These are phyloP conservation scores for Apoderus coryli DNA, from an alignment of 2,888 invertebrate genomes.

Conservation along the genomic window DNA sequence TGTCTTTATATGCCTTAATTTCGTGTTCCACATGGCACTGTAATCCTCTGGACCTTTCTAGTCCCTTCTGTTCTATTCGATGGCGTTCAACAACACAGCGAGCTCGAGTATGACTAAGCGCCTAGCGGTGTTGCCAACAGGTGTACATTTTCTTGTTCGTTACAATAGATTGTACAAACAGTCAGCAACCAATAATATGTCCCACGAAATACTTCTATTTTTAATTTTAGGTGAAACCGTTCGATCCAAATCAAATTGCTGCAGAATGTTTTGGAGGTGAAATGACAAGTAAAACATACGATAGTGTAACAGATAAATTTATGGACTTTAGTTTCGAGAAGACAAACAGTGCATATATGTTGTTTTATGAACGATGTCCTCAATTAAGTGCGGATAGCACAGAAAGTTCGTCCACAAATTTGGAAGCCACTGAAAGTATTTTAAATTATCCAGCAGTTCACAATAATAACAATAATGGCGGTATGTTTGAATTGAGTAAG, in stretches of 20 bases:
- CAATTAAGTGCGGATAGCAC: conserved; percentile 27
- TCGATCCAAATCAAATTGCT: conserved; percentile 88
- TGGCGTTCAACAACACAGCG: too few species aligned
- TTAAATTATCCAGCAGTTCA: conserved; percentile 6
- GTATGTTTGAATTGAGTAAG: conserved; percentile 53
- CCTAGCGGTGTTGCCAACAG: too few species aligned
- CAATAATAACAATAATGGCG: neutral
- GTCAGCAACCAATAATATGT: too few species aligned
- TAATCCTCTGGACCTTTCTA: too few species aligned
- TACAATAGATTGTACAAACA: too few species aligned
- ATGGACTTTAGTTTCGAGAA: conserved; percentile 97
- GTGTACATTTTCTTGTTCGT: too few species aligned
- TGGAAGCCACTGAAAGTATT: conserved; percentile 10
- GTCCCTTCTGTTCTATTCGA: too few species aligned
- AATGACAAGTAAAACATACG: conserved; percentile 95
- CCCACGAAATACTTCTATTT: too few species aligned
- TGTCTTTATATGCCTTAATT: too few species aligned
- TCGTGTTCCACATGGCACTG: too few species aligned
- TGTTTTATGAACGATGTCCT: conserved; percentile 80
- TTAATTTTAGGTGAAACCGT: conserved; percentile 90
- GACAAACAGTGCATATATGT: conserved; percentile 94
- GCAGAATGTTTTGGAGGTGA: conserved; percentile 95
- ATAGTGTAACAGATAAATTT: conserved; percentile 91
- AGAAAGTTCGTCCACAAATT: conserved; percentile 25
- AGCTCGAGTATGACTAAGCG: too few species aligned